These are phyloP conservation scores for Oryctes rhinoceros DNA, from an alignment of 1,140 invertebrate species.

Conservation along the genomic window DNA sequence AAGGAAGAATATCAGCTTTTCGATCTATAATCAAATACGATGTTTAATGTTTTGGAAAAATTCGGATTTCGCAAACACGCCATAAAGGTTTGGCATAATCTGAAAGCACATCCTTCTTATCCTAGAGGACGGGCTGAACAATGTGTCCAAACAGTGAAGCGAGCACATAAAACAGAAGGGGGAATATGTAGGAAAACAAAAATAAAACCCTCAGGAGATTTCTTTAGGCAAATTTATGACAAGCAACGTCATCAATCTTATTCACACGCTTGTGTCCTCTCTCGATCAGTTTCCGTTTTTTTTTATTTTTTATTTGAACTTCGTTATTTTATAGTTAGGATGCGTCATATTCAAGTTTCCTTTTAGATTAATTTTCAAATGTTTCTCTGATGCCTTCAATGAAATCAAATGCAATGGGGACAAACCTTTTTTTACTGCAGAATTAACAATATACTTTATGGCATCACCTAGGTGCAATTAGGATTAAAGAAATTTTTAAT, in stretches of 20 bases:
- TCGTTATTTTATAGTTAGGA: background rate
- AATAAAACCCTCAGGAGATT: slow-evolving; percentile 49
- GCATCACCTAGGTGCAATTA: too few species aligned
- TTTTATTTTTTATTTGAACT: slow-evolving; percentile 16
- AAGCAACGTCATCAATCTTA: slow-evolving; percentile 52
- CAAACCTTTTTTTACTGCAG: too few species aligned
- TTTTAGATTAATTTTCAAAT: background rate
- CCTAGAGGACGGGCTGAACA: slow-evolving; percentile 47
- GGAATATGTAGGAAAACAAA: slow-evolving; percentile 50
- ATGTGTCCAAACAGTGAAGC: slow-evolving; percentile 50
- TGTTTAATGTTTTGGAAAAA: slow-evolving; percentile 40
- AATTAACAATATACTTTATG: too few species aligned
- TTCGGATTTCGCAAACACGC: slow-evolving; percentile 35
- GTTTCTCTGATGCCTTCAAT: background rate
- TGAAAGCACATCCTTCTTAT: slow-evolving; percentile 52
- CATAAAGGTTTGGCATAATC: slow-evolving; percentile 51
- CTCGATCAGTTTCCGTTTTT: slow-evolving; percentile 17
- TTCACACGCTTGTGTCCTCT: slow-evolving; percentile 44
- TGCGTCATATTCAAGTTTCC: too few species aligned
- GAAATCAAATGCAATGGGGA: too few species aligned
- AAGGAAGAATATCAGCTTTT: background rate
- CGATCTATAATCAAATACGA: slow-evolving; percentile 13
- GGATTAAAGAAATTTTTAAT: too few species aligned
- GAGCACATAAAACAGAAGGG: slow-evolving; percentile 50
- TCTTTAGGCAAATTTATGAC: slow-evolving; percentile 57